Evolutionary conservation across 2,113 vertebrate genomes (phyloP), one percentile per base, ranked within the genome.

Genomic region (Phalacrocorax aristotelis): DNA sequence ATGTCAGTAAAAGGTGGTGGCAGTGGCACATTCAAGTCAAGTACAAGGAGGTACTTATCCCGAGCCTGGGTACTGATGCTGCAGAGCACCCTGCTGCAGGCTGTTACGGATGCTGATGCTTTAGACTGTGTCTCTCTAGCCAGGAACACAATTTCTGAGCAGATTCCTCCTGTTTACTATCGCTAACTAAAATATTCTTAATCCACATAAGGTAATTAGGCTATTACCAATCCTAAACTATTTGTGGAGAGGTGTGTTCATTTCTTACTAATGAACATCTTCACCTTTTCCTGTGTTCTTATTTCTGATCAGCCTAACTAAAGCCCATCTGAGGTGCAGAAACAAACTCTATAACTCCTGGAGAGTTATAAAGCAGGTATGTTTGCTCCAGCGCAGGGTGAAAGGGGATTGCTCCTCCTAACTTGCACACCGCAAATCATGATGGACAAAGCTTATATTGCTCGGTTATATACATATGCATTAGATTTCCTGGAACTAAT

Each of bases 21-120:
- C 29, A 52, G 66, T 55, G 30, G 83, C 29, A 26, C 0, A 0
- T 13, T 91, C 9, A 46, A 57, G 64, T 34, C 9, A 16, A n/a
- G 8, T 3, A 5, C 10, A 21, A n/a, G 48, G 15, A 64, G 21
- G 8, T 25, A 29, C 32, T 60, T 23, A 14, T 38, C 52, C 15
- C 11, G 2, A 5, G 1, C 2, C 48, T 42, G 78, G 8, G 46
- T 30, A 13, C 25, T 0, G 4, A 32, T 3, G 18, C 42, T 65
- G 40, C 9, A 86, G 22, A 71, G 55, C 26, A 83, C 34, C 49
- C 49, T 44, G 55, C 60, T 58, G 55, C 34, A 30, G 42, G 44
- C 20, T 76, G 42, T 34, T 27, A 2, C 0, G 14, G 66, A 22
- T 29, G 42, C 34, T 92, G 36, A 11, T 36, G 36, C 30, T 65